Conservation (phyloP, 2,888 invertebrate species). For the Scelioninae gen. 2 region DNA sequence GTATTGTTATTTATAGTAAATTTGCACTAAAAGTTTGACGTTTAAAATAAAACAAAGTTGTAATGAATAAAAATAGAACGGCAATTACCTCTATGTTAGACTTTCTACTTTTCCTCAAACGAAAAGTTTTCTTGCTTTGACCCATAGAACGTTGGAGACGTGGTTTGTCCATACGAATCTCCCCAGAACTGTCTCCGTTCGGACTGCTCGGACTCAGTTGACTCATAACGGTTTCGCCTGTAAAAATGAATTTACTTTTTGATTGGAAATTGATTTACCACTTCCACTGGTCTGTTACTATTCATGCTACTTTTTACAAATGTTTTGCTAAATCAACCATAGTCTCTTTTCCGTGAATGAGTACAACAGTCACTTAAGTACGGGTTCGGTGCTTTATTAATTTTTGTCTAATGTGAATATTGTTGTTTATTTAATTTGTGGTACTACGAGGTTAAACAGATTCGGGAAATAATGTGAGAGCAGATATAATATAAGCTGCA, state of each 20-base stretch:
- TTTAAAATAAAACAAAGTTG: too few species aligned
- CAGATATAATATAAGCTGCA: too few species aligned
- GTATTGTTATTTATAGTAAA: too few species aligned
- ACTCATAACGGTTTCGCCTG: conserved; percentile 86
- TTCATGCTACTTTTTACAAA: conserved; percentile 56
- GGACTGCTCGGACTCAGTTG: conserved; percentile 86
- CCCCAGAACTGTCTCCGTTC: conserved; percentile 82
- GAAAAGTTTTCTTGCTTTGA: conserved; percentile 95
- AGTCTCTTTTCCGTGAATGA: conserved; percentile 33
- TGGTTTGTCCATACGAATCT: conserved; percentile 78
- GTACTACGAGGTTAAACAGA: too few species aligned
- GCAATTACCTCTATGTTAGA: conserved; percentile 81
- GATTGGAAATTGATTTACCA: neutral
- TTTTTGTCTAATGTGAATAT: conserved; percentile 36
- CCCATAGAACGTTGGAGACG: conserved; percentile 94
- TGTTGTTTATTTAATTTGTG: too few species aligned
- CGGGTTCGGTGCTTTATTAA: conserved; percentile 44
- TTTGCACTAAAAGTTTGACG: too few species aligned
- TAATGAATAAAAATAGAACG: neutral
- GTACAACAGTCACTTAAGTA: conserved; percentile 46
- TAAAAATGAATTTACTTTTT: conserved; percentile 33
- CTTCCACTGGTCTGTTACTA: conserved; percentile 13
- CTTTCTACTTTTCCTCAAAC: conserved; percentile 87
- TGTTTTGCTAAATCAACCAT: conserved; percentile 40
- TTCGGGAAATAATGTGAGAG: too few species aligned